Evolutionary conservation across 37 sponge, comb jelly and placozoan genomes (phyloP), one percentile per base, ranked within the genome.

Genomic region (Mnemiopsis leidyi): DNA sequence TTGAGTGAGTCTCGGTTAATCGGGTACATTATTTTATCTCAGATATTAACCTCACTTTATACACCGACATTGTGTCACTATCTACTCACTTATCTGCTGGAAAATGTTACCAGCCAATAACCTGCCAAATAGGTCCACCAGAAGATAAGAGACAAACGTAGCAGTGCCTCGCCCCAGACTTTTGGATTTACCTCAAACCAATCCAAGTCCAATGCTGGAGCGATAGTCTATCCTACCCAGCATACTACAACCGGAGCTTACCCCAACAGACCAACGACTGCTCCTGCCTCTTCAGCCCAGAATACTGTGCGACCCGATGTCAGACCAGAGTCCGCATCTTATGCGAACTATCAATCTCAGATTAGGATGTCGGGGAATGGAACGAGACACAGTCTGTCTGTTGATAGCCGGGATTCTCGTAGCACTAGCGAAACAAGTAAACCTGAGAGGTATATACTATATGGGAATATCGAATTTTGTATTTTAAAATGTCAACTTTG

Each of bases 81-180:
- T n/a, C n/a, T n/a, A n/a, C n/a, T n/a, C n/a, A n/a, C n/a, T n/a
- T n/a, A n/a, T n/a, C n/a, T n/a, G 61, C 5, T 48, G 61, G 61
- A 5, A 48, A 5, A 48, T 48, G 5, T 48, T 13, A 48, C 61
- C 61, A 48, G 61, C 61, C 61, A 48, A 48, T 18, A 48, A 48
- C 5, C 13, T 3, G 29, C 73, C 73, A 69, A 69, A 21, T 25
- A 69, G 73, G 73, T 69, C 2, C 73, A 69, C 73, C 33, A 79
- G 7, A 79, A 79, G 36, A 79, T 79, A 30, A 79, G 82, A 79
- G 82, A 79, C 30, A 79, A 79, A 29, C 82, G 37, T 13, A 79
- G 29, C 30, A 79, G 29, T 20, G 73, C 73, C 2, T 25, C 73
- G n/a, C 29, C 29, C n/a, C 73, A 69, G n/a, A 69, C 73, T 3